Percentiles rank a stretch among this genome's conserved stretches.
These are phyloP conservation scores for Incurvaria masculella DNA, from an alignment of 2,888 invertebrate genomes.

Conservation along the genomic window DNA sequence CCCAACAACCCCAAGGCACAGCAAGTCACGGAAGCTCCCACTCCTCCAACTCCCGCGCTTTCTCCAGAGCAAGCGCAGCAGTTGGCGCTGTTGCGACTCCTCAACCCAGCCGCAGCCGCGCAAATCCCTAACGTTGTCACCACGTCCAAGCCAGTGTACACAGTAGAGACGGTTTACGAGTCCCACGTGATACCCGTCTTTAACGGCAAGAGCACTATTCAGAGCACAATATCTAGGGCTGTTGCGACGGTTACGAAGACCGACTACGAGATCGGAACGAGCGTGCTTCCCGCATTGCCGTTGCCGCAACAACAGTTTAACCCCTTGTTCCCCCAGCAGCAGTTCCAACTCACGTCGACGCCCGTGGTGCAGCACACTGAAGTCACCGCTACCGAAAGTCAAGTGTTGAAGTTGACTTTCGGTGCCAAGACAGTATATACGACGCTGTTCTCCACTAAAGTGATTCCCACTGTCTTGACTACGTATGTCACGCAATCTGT, in stretches of 20 bases:
- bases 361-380: constrained; percentile 78
- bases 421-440: constrained; percentile 90
- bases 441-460: constrained; percentile 77
- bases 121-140: constrained; percentile 71
- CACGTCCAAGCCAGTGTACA: constrained; percentile 72
- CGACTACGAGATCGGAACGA: constrained; percentile 73
- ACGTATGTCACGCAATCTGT: constrained; percentile 79
- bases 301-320: constrained; percentile 52
- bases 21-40: constrained; percentile 50
- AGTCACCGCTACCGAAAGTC: constrained; percentile 75
- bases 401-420: constrained; percentile 80
- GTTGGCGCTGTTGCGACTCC: constrained; percentile 66
- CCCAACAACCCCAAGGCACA: constrained; percentile 37
- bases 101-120: constrained; percentile 66
- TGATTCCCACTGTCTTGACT: constrained; percentile 81
- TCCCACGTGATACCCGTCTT: constrained; percentile 78
- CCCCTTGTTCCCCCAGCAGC: constrained; percentile 59
- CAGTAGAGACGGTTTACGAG: constrained; percentile 76
- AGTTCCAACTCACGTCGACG: constrained; percentile 74
- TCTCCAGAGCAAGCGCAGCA: constrained; percentile 73
- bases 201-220: constrained; percentile 70
- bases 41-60: constrained; percentile 48
- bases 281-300: constrained; percentile 62
- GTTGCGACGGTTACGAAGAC: constrained; percentile 77
- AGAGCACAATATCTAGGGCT: constrained; percentile 75